These are phyloP conservation scores for Oreortyx pictus DNA, from an alignment of 2,797 vertebrate genomes.

Conservation along the genomic window DNA sequence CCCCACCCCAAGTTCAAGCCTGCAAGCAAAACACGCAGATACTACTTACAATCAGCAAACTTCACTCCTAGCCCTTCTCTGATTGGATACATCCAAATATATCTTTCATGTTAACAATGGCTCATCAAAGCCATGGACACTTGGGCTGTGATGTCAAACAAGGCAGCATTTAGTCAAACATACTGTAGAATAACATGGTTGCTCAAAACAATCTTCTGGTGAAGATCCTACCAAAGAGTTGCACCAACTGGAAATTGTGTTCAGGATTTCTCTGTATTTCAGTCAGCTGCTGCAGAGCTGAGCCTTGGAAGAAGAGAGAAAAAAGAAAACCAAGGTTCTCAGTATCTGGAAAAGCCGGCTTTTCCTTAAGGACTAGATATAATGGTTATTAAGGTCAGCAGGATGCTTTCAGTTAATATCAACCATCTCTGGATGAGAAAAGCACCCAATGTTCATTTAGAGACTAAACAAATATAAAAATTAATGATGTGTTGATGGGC, in stretches of 20 bases:
- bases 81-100: background rate
- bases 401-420: background rate
- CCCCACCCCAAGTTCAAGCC: background rate
- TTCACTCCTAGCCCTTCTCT: background rate
- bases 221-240: background rate
- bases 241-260: background rate
- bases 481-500: background rate
- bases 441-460: background rate
- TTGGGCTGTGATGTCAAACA: background rate
- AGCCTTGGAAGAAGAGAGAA: background rate
- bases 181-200: background rate
- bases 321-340: background rate
- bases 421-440: background rate
- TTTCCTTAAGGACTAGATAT: background rate
- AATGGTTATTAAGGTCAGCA: background rate
- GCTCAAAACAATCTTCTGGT: background rate
- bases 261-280: background rate
- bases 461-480: background rate
- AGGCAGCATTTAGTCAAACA: background rate
- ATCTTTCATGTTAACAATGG: background rate
- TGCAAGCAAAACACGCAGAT: background rate
- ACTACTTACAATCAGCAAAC: background rate
- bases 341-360: background rate
- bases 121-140: accelerated
- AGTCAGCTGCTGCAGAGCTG: background rate